Conservation (phyloP, 2,797 vertebrate genomes). For the Hybognathus amarus region DNA sequence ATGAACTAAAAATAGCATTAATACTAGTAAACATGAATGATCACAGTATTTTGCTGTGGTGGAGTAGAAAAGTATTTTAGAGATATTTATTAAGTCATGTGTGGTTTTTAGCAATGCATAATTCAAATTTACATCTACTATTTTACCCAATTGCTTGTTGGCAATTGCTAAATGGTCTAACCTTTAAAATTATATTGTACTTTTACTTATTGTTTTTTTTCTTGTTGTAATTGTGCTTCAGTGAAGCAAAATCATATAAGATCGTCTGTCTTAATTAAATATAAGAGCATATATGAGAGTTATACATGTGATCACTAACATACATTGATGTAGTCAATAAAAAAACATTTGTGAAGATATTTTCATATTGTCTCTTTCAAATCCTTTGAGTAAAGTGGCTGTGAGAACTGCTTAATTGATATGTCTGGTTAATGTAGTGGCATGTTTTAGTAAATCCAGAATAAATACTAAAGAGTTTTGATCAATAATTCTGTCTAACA, state of each 20-base stretch:
- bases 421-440: not conserved
- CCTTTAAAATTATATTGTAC: not conserved
- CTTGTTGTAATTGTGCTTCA: not conserved
- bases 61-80: not conserved
- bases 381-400: not conserved
- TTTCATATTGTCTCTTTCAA: not conserved
- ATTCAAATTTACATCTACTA: not conserved
- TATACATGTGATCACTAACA: not conserved
- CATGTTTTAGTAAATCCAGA: not conserved
- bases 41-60: not conserved
- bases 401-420: not conserved
- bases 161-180: not conserved
- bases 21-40: not conserved
- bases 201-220: not conserved
- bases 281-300: not conserved
- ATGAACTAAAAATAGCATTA: not conserved
- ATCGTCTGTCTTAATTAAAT: constrained; percentile 1
- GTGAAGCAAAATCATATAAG: not conserved
- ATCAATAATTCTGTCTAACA: not conserved
- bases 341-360: not conserved
- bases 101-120: not conserved
- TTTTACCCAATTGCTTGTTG: not conserved
- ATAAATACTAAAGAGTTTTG: not conserved
- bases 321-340: not conserved
- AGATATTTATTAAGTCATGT: not conserved